Conservation (phyloP, 2,113 vertebrate species). For the Mustela nigripes region DNA sequence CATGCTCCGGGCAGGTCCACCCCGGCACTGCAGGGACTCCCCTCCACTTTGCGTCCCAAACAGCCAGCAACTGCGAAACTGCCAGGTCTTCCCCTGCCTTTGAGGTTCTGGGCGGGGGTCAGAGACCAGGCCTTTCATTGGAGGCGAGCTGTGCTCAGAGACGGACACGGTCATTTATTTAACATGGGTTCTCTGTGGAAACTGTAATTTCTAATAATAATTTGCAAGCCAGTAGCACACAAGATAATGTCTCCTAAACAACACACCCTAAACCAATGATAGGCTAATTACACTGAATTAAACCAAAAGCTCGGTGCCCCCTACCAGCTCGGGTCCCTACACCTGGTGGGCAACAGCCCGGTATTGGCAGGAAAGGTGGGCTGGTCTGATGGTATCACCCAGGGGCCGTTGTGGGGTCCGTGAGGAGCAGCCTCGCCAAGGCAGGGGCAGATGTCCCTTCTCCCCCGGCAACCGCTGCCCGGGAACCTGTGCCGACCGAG, state of each 20-base stretch:
- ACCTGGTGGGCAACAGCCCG: background rate
- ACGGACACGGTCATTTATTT: background rate
- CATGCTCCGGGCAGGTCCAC: background rate
- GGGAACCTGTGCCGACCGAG: background rate
- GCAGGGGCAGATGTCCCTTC: background rate
- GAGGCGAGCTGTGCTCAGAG: background rate
- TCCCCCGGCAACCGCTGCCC: background rate
- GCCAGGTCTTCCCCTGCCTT: too few relatives aligned
- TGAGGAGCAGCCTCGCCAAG: background rate
- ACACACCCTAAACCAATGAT: background rate
- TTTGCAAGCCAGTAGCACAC: background rate
- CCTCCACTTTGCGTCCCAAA: rapidly evolving
- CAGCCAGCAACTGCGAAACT: rapidly evolving
- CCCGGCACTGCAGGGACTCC: rapidly evolving
- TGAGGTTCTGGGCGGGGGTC: background rate
- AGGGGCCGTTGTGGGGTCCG: background rate
- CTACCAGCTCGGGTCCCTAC: background rate
- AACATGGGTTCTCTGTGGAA: background rate
- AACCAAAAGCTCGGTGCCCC: background rate
- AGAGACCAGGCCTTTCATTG: rapidly evolving
- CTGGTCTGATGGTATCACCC: background rate
- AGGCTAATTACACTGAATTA: too few relatives aligned
- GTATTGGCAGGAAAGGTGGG: background rate
- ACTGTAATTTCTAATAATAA: background rate
- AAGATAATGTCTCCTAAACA: too few relatives aligned